A percentile compares a stretch with the other conserved stretches of the same genome.
Evolutionary conservation across 2,888 invertebrate species (phyloP).

Genomic region (Scaptomyza parva): DNA sequence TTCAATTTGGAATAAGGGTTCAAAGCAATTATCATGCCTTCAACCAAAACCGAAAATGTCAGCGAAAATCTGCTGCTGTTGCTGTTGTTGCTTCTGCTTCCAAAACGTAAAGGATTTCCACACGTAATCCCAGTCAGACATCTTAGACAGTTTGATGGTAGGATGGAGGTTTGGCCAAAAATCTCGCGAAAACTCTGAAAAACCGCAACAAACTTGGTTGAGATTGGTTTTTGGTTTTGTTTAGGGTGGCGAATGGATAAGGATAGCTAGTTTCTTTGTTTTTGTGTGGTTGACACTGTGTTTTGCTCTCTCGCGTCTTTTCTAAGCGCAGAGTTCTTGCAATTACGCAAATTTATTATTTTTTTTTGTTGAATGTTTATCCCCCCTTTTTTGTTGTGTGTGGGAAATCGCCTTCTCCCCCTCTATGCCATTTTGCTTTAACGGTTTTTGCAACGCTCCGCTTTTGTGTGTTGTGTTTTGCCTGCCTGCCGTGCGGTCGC

Average conservation of each 20-base stretch:
- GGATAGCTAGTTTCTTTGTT: slow-evolving; percentile 1
- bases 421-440: slow-evolving; percentile 13
- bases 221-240: slow-evolving; percentile 27
- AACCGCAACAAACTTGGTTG: slow-evolving; percentile 37
- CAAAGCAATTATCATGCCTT: slow-evolving; percentile 51
- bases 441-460: slow-evolving; percentile 48
- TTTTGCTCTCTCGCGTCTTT: too few species aligned
- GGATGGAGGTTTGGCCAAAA: neutral
- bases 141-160: slow-evolving; percentile 44
- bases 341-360: slow-evolving; percentile 8
- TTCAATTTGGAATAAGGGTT: slow-evolving; percentile 3
- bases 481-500: slow-evolving; percentile 81
- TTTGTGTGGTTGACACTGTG: slow-evolving; percentile 6
- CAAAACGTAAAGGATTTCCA: slow-evolving; percentile 22
- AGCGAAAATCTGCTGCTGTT: slow-evolving; percentile 29
- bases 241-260: too few species aligned
- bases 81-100: neutral
- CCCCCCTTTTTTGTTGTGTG: neutral
- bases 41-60: slow-evolving; percentile 35
- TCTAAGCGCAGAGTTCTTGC: too few species aligned
- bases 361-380: neutral
- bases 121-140: slow-evolving; percentile 45
- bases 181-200: slow-evolving; percentile 44
- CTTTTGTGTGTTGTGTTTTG: slow-evolving; percentile 78
- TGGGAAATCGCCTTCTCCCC: neutral